Evolutionary conservation across 2,888 invertebrate species (phyloP), one percentile per base, ranked within the genome.

Genomic region (Bombylius major): DNA sequence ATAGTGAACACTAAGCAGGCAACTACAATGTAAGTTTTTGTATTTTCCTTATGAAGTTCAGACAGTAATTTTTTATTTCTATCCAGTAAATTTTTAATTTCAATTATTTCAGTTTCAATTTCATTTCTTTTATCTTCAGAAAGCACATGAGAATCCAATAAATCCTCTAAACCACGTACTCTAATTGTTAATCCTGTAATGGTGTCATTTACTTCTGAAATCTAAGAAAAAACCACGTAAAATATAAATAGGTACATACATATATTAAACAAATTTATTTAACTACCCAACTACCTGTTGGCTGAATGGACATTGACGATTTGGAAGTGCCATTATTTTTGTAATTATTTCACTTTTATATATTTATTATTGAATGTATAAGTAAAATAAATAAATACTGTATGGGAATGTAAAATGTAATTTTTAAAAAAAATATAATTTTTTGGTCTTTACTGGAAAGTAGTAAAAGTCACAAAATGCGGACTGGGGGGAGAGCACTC

Each of bases 71-170:
- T 53, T 12, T 49, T 56, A 36, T 59, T 59, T 34, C 45, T 49
- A 7, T 50, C 50, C 14, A 59, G 47, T n/a, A 53, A 32, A n/a
- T 57, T 39, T 54, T 54, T 59, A 33, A 59, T 59, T 55, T 59
- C 59, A 31, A 53, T 36, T 9, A 59, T 9, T 48, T 56, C 59
- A 4, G 7, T 51, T 33, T 55, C 55, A 13, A 59, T 42, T 14
- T 50, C 50, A 6, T 31, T 23, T 31, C 46, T 50, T 39, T 59
- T 50, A 1, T 55, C 48, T 11, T 23, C 42, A 8, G 55, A 12
- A 12, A 59, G 23, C 14, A 42, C 42, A 14, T 45, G 50, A 31
- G 23, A 33, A 13, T 56, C 53, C 11, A 59, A 36, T 5, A 51
- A 23, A 36, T 59, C 55, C 53, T 59, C 59, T n/a, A 59, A 39